These are phyloP conservation scores for Equus przewalskii DNA, from an alignment of 2,113 vertebrate species.

Conservation along the genomic window DNA sequence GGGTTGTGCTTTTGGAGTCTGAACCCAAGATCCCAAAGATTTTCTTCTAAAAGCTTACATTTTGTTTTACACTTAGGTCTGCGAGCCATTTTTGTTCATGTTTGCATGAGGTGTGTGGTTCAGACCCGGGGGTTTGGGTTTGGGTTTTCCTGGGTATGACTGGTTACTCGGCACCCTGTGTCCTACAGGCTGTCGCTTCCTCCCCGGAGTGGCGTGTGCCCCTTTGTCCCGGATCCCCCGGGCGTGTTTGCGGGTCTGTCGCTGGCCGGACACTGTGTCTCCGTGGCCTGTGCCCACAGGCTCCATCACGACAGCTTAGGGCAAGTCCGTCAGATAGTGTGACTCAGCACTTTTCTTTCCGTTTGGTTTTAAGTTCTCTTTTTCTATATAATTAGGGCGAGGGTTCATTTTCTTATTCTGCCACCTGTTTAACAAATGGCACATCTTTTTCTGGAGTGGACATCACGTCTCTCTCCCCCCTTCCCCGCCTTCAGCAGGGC, in stretches of 20 bases:
- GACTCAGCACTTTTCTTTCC: neutral
- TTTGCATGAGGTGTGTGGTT: accelerated
- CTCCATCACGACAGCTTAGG: no score
- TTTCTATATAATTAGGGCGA: neutral
- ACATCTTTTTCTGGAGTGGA: accelerated
- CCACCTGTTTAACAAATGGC: accelerated
- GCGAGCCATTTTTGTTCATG: accelerated
- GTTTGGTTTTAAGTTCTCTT: accelerated
- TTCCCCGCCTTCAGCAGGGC: neutral
- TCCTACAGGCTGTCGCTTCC: no score
- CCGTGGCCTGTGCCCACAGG: accelerated
- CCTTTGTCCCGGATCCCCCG: accelerated
- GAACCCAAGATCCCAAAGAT: neutral
- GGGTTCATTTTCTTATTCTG: neutral
- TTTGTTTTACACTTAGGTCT: accelerated
- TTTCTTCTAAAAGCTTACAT: accelerated
- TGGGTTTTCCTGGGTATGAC: accelerated
- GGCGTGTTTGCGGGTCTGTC: accelerated
- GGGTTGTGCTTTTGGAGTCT: neutral
- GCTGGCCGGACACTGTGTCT: no score
- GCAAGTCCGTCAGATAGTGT: no score
- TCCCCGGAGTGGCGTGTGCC: accelerated
- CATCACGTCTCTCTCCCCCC: neutral
- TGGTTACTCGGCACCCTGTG: accelerated
- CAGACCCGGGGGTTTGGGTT: accelerated